Percentiles rank a stretch among this genome's conserved stretches.
Evolutionary conservation across 2,797 vertebrate species (phyloP).

Genomic region (Pyrocephalus nanus): DNA sequence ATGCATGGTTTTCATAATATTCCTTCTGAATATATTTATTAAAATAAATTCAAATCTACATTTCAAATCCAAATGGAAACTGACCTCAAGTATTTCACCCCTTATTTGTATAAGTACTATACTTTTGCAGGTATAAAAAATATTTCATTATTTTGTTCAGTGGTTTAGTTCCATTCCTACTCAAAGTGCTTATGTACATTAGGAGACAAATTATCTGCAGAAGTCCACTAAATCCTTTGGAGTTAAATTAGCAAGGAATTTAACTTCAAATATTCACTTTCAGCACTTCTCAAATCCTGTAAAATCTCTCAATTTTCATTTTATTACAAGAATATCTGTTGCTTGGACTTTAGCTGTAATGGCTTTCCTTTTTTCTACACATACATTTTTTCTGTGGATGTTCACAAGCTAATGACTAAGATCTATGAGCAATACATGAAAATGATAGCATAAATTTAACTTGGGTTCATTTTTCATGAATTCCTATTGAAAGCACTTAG

Average conservation of each 20-base stretch:
- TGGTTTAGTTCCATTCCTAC: neutral
- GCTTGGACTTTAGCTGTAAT: neutral
- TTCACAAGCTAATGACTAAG: neutral
- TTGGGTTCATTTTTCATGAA: neutral
- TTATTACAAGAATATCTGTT: neutral
- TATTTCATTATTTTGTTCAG: neutral
- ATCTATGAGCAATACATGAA: neutral
- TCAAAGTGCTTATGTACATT: neutral
- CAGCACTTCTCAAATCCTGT: neutral
- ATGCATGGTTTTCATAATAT: neutral
- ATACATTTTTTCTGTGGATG: neutral
- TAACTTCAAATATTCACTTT: neutral
- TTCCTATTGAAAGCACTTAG: neutral
- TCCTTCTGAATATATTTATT: neutral
- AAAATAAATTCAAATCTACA: neutral
- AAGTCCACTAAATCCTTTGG: neutral
- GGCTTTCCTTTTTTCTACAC: neutral
- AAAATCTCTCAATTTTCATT: neutral
- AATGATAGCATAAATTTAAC: neutral
- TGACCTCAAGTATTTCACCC: neutral
- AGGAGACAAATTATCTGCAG: neutral
- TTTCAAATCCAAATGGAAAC: neutral
- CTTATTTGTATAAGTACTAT: neutral
- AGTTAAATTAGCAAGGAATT: neutral
- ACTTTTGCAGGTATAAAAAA: neutral